These are phyloP conservation scores for Anniella stebbinsi DNA, from an alignment of 2,797 vertebrate genomes.

Conservation along the genomic window DNA sequence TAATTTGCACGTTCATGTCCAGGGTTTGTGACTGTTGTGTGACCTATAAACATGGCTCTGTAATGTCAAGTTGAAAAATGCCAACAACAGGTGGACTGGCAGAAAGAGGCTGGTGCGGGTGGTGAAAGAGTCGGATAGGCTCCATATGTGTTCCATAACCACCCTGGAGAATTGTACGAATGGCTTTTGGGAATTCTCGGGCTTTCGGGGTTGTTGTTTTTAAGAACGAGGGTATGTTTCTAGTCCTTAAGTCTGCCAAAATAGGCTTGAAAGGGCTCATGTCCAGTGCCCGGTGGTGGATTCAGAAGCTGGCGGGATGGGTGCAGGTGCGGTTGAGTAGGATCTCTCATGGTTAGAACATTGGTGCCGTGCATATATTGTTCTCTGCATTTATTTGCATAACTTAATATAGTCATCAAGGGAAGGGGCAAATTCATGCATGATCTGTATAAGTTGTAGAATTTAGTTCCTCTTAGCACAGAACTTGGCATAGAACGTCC, in stretches of 20 bases:
- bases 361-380: accelerated
- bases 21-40: too few species aligned
- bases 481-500: too few species aligned
- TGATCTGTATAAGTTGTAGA: neutral
- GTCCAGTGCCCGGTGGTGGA: neutral
- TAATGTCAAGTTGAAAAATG: neutral
- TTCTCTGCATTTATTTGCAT: neutral
- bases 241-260: neutral
- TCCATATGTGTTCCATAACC: too few species aligned
- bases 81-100: neutral
- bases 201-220: too few species aligned
- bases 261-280: neutral
- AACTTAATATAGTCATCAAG: too few species aligned
- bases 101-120: neutral
- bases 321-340: neutral
- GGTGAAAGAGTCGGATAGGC: neutral
- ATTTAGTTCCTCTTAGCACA: neutral
- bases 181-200: too few species aligned
- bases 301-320: neutral
- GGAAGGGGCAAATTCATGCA: neutral
- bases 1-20: too few species aligned
- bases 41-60: neutral
- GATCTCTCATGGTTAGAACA: neutral
- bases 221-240: too few species aligned
- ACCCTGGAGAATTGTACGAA: too few species aligned